phyloP scores from a whole-genome alignment of 2,888 invertebrate species.

The Ophion costatus region DNA sequence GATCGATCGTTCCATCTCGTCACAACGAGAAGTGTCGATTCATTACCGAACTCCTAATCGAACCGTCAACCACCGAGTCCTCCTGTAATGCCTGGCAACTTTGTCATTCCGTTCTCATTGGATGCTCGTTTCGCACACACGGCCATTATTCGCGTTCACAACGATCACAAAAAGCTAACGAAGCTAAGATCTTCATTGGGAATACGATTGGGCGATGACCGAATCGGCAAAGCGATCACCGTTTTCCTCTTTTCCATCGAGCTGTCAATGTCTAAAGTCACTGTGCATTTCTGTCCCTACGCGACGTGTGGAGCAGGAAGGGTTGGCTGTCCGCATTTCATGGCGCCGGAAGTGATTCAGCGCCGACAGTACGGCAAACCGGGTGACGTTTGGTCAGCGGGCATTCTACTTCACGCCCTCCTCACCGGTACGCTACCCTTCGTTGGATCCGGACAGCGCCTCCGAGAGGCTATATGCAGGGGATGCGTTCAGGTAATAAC shows the following conservation, averaged over 20 bases:
- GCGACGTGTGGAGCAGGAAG: constrained; percentile 87
- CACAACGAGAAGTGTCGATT: background rate
- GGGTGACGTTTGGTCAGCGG: constrained; percentile 99
- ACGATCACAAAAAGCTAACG: background rate
- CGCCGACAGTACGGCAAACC: constrained; percentile 96
- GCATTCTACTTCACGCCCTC: constrained; percentile 96
- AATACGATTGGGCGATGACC: constrained; percentile 47
- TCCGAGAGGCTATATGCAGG: constrained; percentile 95
- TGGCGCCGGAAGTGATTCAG: constrained; percentile 98
- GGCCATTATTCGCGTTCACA: background rate
- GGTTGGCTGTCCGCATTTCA: constrained; percentile 98
- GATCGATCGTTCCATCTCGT: constrained; percentile 18
- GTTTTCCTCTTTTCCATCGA: background rate
- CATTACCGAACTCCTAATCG: background rate
- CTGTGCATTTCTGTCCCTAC: constrained; percentile 41
- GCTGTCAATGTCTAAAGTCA: constrained; percentile 12
- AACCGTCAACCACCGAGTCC: background rate
- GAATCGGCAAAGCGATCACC: constrained; percentile 24
- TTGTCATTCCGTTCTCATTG: no score
- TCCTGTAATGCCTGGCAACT: background rate
- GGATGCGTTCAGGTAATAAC: constrained; percentile 90
- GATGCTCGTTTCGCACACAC: background rate
- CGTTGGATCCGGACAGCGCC: constrained; percentile 95
- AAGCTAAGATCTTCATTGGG: background rate
- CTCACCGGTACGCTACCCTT: constrained; percentile 98